Conservation (phyloP, 1,140 invertebrate genomes). For the Asbolus verrucosus region DNA sequence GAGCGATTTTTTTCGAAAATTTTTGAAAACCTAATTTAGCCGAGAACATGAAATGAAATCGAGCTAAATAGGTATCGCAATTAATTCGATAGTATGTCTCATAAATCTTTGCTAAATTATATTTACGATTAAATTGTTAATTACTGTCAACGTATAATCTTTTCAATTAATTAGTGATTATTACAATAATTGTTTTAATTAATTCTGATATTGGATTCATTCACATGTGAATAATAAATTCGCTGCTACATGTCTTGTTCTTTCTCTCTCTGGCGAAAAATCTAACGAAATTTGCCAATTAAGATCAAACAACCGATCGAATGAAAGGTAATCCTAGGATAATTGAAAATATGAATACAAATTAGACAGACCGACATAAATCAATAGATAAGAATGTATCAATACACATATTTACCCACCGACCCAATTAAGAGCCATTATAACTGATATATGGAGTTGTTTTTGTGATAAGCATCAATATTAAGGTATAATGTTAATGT, state of each 20-base stretch:
- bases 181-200: constrained; percentile 13
- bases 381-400: too few species aligned
- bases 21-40: constrained; percentile 1
- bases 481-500: too few species aligned
- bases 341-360: too few species aligned
- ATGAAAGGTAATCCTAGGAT: too few species aligned
- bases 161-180: constrained; percentile 13
- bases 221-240: too few species aligned
- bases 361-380: too few species aligned
- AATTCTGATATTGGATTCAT: background rate
- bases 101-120: constrained; percentile 29
- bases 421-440: too few species aligned
- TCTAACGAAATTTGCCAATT: background rate
- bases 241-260: too few species aligned
- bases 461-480: too few species aligned
- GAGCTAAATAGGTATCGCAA: background rate
- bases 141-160: constrained; percentile 17
- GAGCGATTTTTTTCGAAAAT: background rate
- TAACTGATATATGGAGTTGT: too few species aligned
- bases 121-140: constrained; percentile 27
- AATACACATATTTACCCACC: too few species aligned
- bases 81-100: background rate
- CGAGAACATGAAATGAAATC: background rate
- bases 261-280: background rate
- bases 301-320: background rate